Conservation (phyloP, 2,113 vertebrate species). For the Pomatostomus ruficeps region DNA sequence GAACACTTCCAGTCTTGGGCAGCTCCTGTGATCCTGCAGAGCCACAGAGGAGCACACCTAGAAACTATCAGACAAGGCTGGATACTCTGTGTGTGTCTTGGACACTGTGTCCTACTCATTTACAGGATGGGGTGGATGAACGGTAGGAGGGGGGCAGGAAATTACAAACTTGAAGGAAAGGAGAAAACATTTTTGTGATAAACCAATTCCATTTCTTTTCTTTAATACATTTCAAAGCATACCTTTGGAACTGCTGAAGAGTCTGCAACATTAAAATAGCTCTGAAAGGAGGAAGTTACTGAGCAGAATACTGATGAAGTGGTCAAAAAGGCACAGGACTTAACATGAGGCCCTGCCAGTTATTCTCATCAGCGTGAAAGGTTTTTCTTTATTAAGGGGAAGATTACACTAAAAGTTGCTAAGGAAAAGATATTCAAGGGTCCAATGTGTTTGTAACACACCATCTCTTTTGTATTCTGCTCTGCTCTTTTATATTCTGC, state of each 20-base stretch:
- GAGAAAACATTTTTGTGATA: background rate
- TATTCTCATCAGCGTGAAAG: background rate
- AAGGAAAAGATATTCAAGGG: background rate
- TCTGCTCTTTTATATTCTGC: background rate
- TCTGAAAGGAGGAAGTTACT: background rate
- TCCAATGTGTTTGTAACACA: background rate
- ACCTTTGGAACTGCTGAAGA: background rate
- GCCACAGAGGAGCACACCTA: background rate
- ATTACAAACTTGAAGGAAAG: background rate
- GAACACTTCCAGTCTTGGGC: background rate
- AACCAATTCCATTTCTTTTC: background rate
- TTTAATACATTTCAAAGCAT: background rate
- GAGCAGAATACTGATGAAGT: background rate
- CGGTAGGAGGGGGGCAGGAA: rapidly evolving
- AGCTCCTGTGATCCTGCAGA: background rate
- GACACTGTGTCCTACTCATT: background rate
- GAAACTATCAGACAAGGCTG: background rate
- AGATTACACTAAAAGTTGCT: background rate
- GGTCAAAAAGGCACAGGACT: background rate
- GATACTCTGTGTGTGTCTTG: background rate
- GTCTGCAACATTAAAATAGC: background rate
- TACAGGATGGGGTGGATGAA: background rate
- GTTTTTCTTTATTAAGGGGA: background rate
- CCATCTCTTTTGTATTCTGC: background rate
- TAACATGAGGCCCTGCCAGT: background rate